Evolutionary conservation across 2,888 invertebrate genomes (phyloP).

Genomic region (Lithosia quadra): DNA sequence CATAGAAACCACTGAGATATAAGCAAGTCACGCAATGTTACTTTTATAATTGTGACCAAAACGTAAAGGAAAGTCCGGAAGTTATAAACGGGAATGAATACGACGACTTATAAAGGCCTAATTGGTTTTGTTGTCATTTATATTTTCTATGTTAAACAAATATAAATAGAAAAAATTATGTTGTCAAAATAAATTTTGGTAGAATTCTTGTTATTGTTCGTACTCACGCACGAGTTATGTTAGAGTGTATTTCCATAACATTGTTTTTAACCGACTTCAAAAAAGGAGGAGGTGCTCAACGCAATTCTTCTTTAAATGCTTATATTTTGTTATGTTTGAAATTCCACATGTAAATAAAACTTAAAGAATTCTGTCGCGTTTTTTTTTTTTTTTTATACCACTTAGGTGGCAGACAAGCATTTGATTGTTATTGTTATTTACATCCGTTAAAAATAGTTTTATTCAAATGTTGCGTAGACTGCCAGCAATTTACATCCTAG

Average conservation of each 20-base stretch:
- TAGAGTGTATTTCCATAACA: not conserved
- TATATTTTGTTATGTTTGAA: too few species aligned
- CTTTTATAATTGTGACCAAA: slow-evolving; percentile 10
- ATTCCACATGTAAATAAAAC: too few species aligned
- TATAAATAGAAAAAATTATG: not conserved
- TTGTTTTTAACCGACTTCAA: not conserved
- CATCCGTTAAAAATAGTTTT: too few species aligned
- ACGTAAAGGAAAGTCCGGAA: not conserved
- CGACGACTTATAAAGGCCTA: not conserved
- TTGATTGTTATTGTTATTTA: too few species aligned
- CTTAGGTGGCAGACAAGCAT: too few species aligned
- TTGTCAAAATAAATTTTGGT: not conserved
- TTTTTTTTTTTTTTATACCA: too few species aligned
- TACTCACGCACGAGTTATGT: not conserved
- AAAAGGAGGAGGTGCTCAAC: too few species aligned
- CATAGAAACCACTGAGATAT: slow-evolving; percentile 4
- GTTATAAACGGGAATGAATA: slow-evolving; percentile 1
- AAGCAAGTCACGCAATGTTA: slow-evolving; percentile 17
- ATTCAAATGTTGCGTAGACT: too few species aligned
- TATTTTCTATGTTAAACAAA: not conserved
- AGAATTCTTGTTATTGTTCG: not conserved
- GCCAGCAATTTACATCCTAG: not conserved
- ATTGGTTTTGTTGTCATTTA: not conserved
- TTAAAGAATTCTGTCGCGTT: too few species aligned
- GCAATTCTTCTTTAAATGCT: too few species aligned